Evolutionary conservation across 2,113 vertebrate genomes (phyloP).

Genomic region (Lophotis ruficrista): DNA sequence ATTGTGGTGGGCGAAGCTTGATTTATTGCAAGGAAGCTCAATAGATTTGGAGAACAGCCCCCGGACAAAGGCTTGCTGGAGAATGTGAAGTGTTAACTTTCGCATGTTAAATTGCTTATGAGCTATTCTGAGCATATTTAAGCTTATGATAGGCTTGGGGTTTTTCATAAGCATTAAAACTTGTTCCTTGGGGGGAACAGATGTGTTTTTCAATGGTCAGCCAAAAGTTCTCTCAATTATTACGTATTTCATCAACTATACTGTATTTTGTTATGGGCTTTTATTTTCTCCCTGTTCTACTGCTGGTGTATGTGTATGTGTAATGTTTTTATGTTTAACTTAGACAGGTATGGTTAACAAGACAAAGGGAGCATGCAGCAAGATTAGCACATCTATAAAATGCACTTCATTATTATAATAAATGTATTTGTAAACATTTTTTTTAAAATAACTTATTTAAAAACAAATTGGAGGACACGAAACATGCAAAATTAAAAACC

Average conservation of each 20-base stretch:
- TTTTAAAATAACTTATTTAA: background rate
- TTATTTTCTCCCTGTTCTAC: background rate
- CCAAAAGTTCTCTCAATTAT: background rate
- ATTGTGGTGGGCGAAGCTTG: background rate
- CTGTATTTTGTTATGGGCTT: background rate
- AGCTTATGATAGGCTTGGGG: background rate
- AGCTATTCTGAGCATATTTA: background rate
- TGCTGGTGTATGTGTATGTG: background rate
- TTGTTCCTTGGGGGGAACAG: slow-evolving; percentile 6
- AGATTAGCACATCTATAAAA: background rate
- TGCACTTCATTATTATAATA: background rate
- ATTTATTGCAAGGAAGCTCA: background rate
- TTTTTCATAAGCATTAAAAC: background rate
- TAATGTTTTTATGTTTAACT: background rate
- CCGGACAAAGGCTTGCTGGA: background rate
- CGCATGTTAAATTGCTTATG: background rate
- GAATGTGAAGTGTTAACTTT: background rate
- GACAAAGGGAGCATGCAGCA: background rate
- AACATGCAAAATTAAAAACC: background rate
- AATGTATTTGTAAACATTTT: background rate
- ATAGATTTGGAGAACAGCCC: background rate
- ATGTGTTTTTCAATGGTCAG: background rate
- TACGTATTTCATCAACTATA: background rate
- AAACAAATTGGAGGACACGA: background rate
- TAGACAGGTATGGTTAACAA: background rate